Conservation (phyloP, 2,797 vertebrate species). For the Sardinella longiceps region DNA sequence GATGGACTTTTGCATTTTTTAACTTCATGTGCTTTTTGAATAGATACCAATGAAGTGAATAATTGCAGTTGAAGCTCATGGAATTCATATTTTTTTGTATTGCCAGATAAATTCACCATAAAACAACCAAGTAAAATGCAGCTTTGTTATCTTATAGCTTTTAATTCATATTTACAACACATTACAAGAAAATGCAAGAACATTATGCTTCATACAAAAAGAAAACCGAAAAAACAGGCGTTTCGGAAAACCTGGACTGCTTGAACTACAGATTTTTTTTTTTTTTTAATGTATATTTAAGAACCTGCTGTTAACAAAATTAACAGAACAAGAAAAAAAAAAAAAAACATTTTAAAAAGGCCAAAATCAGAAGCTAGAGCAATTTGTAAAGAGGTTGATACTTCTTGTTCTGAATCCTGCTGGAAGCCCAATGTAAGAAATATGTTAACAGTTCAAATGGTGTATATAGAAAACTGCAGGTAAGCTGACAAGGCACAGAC, state of each 20-base stretch:
- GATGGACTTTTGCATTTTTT: too few species aligned
- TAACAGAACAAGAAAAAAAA: background rate
- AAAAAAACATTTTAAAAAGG: background rate
- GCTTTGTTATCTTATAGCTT: background rate
- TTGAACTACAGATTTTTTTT: background rate
- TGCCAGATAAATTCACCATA: background rate
- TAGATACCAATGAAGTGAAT: too few species aligned
- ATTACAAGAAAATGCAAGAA: background rate
- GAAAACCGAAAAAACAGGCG: background rate
- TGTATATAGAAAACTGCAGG: background rate
- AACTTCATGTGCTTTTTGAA: too few species aligned
- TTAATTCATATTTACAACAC: slow-evolving; percentile 17
- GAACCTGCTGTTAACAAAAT: background rate
- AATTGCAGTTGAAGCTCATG: too few species aligned
- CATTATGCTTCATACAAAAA: background rate
- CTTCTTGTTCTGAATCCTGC: background rate
- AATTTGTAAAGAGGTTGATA: background rate
- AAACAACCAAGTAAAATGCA: background rate
- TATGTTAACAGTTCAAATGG: background rate
- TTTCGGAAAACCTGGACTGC: background rate
- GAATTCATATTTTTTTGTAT: background rate
- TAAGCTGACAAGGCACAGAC: background rate
- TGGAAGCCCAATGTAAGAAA: slow-evolving; percentile 2
- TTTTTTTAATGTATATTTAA: too few species aligned
- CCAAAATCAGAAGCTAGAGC: background rate